Conservation (phyloP, 1,140 invertebrate species). For the Idris sp. region DNA sequence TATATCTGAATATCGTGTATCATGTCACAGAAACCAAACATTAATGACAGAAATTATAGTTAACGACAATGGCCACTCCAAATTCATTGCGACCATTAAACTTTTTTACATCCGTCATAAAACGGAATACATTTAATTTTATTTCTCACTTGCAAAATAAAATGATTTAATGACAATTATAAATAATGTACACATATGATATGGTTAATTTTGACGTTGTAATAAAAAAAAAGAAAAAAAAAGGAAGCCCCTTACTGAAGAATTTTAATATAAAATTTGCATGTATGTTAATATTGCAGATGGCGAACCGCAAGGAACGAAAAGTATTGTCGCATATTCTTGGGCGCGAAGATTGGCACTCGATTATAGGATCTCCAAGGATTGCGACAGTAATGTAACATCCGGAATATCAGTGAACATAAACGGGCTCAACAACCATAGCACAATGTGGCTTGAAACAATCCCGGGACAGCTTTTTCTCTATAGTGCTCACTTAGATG, state of each 20-base stretch:
- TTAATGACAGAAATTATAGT: constrained; percentile 35
- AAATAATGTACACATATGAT: constrained; percentile 12
- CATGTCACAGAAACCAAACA: constrained; percentile 29
- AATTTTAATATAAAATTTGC: constrained; percentile 19
- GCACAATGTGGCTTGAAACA: constrained; percentile 72
- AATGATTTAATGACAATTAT: constrained; percentile 34
- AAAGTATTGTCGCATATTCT: constrained; percentile 74
- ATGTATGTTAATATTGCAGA: constrained; percentile 54
- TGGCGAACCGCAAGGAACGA: constrained; percentile 70
- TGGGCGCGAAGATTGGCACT: constrained; percentile 76
- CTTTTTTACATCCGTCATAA: constrained; percentile 19
- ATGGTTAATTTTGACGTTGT: constrained; percentile 20
- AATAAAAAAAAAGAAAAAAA: too few species aligned
- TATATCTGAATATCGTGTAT: constrained; percentile 28
- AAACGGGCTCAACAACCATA: constrained; percentile 62
- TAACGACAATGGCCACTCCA: constrained; percentile 33
- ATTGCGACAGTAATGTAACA: constrained; percentile 70
- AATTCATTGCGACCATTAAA: constrained; percentile 36
- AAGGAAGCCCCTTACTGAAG: too few species aligned
- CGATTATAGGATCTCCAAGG: constrained; percentile 72
- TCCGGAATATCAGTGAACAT: constrained; percentile 63
- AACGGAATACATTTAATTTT: constrained; percentile 27
- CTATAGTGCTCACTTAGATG: constrained; percentile 73
- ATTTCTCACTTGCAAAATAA: constrained; percentile 9
- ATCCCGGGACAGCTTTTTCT: constrained; percentile 73